A percentile compares a stretch with the other conserved stretches of the same genome.
Evolutionary conservation across 2,888 invertebrate species (phyloP).

Genomic region (Machimus atricapillus): DNA sequence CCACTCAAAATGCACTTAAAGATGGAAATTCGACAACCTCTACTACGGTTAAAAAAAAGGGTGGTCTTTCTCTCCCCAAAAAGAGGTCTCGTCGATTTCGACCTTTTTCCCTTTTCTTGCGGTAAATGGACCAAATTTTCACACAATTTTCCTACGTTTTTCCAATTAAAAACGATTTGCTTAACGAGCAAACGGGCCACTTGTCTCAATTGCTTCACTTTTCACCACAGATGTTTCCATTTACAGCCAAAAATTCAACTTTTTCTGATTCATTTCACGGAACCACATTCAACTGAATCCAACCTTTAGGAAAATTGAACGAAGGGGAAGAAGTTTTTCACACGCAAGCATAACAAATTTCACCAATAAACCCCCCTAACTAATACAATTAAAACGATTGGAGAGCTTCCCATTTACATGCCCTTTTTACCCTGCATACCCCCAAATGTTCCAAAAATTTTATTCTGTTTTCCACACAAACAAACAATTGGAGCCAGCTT

Average conservation of each 20-base stretch:
- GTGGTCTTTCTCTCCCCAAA: background rate
- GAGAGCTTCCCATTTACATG: background rate
- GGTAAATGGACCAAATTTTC: background rate
- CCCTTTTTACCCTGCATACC: background rate
- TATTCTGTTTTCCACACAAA: background rate
- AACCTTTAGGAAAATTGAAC: slow-evolving; percentile 61
- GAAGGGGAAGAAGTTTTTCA: slow-evolving; percentile 12
- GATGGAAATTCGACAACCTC: background rate
- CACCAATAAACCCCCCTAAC: background rate
- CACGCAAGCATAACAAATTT: background rate
- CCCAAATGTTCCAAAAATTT: background rate
- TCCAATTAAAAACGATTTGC: background rate
- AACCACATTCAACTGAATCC: slow-evolving; percentile 58
- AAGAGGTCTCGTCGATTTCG: background rate
- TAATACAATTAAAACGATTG: background rate
- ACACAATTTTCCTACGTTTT: background rate
- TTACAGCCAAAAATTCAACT: slow-evolving; percentile 43
- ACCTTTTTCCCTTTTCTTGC: background rate
- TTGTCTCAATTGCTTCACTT: slow-evolving; percentile 36
- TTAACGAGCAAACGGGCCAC: background rate
- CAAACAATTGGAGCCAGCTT: background rate
- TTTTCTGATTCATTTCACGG: slow-evolving; percentile 53
- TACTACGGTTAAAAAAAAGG: background rate
- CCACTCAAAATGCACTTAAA: background rate
- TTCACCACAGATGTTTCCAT: slow-evolving; percentile 45